phyloP scores from a whole-genome alignment of 2,888 invertebrate genomes.

The Anorthoa munda region DNA sequence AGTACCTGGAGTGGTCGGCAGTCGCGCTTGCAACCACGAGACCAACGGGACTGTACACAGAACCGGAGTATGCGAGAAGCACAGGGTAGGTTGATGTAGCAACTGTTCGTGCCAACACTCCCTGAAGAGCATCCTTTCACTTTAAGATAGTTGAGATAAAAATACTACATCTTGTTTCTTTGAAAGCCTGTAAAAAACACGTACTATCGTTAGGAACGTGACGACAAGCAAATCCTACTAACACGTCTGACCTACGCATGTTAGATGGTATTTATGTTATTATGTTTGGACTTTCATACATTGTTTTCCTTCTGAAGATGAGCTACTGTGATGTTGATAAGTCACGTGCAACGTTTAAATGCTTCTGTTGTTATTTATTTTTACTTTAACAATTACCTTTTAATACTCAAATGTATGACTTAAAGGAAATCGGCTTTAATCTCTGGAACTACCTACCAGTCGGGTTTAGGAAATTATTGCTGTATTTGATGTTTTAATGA shows the following conservation, averaged over 20 bases:
- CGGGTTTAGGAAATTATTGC: no score
- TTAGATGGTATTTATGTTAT: background rate
- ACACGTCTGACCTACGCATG: background rate
- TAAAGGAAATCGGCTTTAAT: background rate
- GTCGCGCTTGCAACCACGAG: no score
- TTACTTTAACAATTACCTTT: no score
- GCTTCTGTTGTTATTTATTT: no score
- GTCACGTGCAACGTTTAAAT: background rate
- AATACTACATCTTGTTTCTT: background rate
- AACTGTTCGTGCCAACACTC: background rate
- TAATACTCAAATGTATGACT: background rate
- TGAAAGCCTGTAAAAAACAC: background rate
- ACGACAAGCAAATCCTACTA: background rate
- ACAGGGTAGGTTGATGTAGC: no score
- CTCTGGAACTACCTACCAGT: no score
- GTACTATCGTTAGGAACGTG: constrained; percentile 3
- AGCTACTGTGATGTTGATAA: background rate
- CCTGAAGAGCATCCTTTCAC: background rate
- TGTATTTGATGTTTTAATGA: no score
- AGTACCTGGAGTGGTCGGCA: no score
- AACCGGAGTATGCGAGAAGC: no score
- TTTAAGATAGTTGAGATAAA: background rate
- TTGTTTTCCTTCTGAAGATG: background rate
- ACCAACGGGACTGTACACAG: no score
- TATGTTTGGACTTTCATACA: background rate